A percentile compares a stretch with the other conserved stretches of the same genome.
These are phyloP conservation scores for Passer domesticus DNA, from an alignment of 2,113 vertebrate genomes.

Conservation along the genomic window DNA sequence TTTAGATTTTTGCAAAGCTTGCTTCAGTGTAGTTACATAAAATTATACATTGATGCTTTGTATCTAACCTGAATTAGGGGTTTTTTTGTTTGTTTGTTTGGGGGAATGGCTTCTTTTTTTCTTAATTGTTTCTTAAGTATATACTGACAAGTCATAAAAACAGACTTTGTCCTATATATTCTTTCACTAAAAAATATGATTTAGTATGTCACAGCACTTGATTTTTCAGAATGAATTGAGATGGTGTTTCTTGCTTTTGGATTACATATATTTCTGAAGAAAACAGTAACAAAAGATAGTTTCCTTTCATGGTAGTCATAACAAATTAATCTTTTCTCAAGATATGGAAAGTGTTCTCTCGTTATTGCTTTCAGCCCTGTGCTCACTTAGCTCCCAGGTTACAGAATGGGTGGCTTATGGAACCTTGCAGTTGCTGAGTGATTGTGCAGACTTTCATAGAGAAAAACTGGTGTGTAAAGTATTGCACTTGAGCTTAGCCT, in stretches of 20 bases:
- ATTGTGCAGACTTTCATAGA: slow-evolving; percentile 31
- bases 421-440: slow-evolving; percentile 10
- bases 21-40: background rate
- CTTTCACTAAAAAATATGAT: background rate
- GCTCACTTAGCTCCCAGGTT: background rate
- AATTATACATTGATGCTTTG: background rate
- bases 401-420: slow-evolving; percentile 2
- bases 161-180: background rate
- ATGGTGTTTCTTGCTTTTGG: background rate
- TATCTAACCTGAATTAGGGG: background rate
- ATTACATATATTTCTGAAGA: background rate
- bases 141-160: background rate
- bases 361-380: background rate
- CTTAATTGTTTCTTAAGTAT: background rate
- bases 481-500: background rate
- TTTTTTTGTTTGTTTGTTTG: background rate
- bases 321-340: background rate
- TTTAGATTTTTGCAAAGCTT: background rate
- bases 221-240: background rate
- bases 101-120: background rate
- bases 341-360: slow-evolving; percentile 9
- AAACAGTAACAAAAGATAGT: background rate
- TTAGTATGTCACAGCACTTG: background rate
- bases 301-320: background rate
- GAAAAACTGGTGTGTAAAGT: background rate